phyloP scores from a whole-genome alignment of 2,797 vertebrate genomes.

The Bradypodion pumilum region DNA sequence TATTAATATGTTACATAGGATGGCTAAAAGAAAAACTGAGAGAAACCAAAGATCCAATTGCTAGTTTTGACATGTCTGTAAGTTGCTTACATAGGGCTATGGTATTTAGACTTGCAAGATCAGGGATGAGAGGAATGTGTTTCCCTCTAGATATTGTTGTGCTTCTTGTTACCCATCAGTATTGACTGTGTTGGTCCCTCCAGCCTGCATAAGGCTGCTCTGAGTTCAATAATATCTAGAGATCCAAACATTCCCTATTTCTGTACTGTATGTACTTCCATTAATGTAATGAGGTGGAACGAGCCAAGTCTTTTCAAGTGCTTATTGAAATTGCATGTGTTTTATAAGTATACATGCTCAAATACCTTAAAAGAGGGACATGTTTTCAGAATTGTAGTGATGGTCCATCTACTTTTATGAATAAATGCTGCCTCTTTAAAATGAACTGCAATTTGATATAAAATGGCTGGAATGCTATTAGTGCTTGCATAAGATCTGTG shows the following conservation, averaged over 20 bases:
- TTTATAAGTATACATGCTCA: constrained; percentile 20
- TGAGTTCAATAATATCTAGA: not conserved
- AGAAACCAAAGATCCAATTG: constrained; percentile 46
- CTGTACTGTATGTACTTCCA: constrained; percentile 18
- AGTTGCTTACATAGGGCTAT: constrained; percentile 26
- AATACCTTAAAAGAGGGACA: constrained; percentile 44
- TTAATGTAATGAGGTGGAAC: constrained; percentile 34
- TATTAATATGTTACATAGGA: constrained; percentile 2
- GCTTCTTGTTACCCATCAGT: not conserved
- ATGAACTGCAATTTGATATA: constrained; percentile 27
- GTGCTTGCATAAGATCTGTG: too few relatives aligned
- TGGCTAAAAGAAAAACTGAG: constrained; percentile 18
- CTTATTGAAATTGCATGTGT: constrained; percentile 16
- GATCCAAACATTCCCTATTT: not conserved
- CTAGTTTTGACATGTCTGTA: constrained; percentile 21
- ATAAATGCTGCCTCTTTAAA: constrained; percentile 58
- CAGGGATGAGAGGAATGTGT: not conserved
- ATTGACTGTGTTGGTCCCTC: not conserved
- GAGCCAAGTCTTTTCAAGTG: constrained; percentile 33
- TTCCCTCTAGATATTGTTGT: not conserved
- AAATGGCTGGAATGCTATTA: not conserved
- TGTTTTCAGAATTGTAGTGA: constrained; percentile 32
- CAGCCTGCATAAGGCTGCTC: not conserved
- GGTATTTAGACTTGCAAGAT: rapidly evolving
- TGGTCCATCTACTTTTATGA: constrained; percentile 38